Evolutionary conservation across 1,140 invertebrate genomes (phyloP).

Genomic region (Drosophila malerkotliana): DNA sequence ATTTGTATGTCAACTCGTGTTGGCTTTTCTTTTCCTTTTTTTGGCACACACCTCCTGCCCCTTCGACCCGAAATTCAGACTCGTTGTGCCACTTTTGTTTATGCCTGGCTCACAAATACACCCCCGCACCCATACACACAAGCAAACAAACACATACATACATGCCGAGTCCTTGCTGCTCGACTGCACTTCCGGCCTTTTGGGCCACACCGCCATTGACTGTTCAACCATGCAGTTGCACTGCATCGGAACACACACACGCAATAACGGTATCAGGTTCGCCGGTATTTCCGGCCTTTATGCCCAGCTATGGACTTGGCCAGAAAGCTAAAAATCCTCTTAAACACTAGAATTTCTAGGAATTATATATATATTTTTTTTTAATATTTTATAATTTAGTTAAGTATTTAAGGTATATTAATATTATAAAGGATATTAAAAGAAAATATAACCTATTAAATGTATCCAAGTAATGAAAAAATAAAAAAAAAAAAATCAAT

Average conservation of each 20-base stretch:
- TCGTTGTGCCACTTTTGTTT: slow-evolving; percentile 68
- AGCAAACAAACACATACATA: background rate
- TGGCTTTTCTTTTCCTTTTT: slow-evolving; percentile 29
- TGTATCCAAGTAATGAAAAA: too few species aligned
- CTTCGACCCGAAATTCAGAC: slow-evolving; percentile 22
- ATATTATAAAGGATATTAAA: too few species aligned
- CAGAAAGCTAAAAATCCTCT: slow-evolving; percentile 6
- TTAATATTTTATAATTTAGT: background rate
- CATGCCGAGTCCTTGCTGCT: slow-evolving; percentile 54
- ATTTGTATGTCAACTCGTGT: slow-evolving; percentile 73
- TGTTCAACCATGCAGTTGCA: slow-evolving; percentile 67
- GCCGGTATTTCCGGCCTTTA: slow-evolving; percentile 62
- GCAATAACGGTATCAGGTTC: slow-evolving; percentile 8
- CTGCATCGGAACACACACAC: slow-evolving; percentile 19
- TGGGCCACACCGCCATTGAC: slow-evolving; percentile 65
- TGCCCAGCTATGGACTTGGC: slow-evolving; percentile 43
- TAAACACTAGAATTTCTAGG: slow-evolving; percentile 7
- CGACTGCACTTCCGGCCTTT: slow-evolving; percentile 74
- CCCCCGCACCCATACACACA: slow-evolving; percentile 8
- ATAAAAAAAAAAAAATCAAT: too few species aligned
- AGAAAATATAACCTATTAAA: too few species aligned
- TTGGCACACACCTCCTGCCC: slow-evolving; percentile 4
- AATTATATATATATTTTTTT: too few species aligned
- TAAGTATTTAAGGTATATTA: too few species aligned
- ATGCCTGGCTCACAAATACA: slow-evolving; percentile 36